These are phyloP conservation scores for Meloe dianella DNA, from an alignment of 2,888 invertebrate species.

Conservation along the genomic window DNA sequence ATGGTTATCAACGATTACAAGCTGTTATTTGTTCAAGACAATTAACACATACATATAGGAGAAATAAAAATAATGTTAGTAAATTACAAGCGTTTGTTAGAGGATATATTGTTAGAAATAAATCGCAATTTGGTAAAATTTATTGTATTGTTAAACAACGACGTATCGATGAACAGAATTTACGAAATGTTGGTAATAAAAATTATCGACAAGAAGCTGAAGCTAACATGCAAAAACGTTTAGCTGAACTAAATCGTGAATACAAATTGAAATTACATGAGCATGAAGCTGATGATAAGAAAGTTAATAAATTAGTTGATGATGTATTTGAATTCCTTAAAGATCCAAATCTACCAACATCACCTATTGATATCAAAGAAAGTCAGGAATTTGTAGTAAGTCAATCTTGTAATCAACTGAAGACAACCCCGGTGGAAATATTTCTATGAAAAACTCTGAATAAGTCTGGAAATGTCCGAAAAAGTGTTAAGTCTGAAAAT, in stretches of 20 bases:
- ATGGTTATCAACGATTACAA: slow-evolving; percentile 86
- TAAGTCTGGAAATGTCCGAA: too few species aligned
- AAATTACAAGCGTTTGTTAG: slow-evolving; percentile 79
- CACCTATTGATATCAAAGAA: slow-evolving; percentile 36
- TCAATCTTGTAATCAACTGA: too few species aligned
- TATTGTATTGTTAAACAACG: slow-evolving; percentile 57
- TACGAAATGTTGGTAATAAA: slow-evolving; percentile 69
- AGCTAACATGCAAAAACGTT: slow-evolving; percentile 71
- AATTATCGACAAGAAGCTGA: slow-evolving; percentile 73
- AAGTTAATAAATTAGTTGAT: slow-evolving; percentile 66
- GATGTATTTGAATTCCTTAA: slow-evolving; percentile 74
- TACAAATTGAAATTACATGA: slow-evolving; percentile 62
- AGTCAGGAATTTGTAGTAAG: slow-evolving; percentile 42
- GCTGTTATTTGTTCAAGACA: slow-evolving; percentile 80
- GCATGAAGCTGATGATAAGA: slow-evolving; percentile 56
- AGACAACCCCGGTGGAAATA: too few species aligned
- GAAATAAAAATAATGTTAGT: slow-evolving; percentile 71
- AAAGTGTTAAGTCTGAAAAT: too few species aligned
- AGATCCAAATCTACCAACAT: slow-evolving; percentile 53
- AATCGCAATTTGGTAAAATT: slow-evolving; percentile 64
- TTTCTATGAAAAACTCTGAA: too few species aligned
- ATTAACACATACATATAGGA: slow-evolving; percentile 73
- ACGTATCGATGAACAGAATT: slow-evolving; percentile 66
- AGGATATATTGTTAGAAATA: slow-evolving; percentile 74
- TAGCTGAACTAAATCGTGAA: slow-evolving; percentile 68